These are phyloP conservation scores for Tiliacea aurago DNA, from an alignment of 2,888 invertebrate genomes.

Conservation along the genomic window DNA sequence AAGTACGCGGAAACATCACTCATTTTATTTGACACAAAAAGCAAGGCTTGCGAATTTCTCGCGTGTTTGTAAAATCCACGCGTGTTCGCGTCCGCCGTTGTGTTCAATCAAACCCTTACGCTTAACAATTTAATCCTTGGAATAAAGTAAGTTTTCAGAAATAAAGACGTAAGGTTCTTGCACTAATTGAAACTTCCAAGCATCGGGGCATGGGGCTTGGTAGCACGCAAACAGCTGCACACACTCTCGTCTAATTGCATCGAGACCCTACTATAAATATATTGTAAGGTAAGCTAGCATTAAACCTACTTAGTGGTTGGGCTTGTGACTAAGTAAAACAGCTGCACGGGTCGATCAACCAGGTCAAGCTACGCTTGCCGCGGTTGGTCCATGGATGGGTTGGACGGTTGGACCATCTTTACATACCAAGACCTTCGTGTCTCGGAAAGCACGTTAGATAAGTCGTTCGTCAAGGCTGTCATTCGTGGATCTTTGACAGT, in stretches of 20 bases:
- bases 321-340: neutral
- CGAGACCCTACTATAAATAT: constrained; percentile 36
- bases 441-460: too few species aligned
- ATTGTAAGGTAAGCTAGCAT: neutral
- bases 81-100: constrained; percentile 27
- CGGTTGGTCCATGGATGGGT: too few species aligned
- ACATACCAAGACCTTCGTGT: too few species aligned
- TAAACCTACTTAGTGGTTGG: neutral
- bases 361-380: too few species aligned
- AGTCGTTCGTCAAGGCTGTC: too few species aligned
- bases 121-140: constrained; percentile 46
- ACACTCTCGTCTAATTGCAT: constrained; percentile 46
- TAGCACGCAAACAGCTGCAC: constrained; percentile 53
- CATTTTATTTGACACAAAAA: constrained; percentile 28
- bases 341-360: too few species aligned
- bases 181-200: constrained; percentile 60
- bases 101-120: constrained; percentile 30
- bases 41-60: constrained; percentile 12
- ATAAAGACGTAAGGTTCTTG: constrained; percentile 58
- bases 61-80: constrained; percentile 38
- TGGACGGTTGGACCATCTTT: too few species aligned
- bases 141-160: constrained; percentile 51
- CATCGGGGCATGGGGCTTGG: constrained; percentile 15
- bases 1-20: constrained; percentile 16
- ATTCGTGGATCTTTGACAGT: too few species aligned